Evolutionary conservation across 2,888 invertebrate species (phyloP).

Genomic region (Tetanocera ferruginea): DNA sequence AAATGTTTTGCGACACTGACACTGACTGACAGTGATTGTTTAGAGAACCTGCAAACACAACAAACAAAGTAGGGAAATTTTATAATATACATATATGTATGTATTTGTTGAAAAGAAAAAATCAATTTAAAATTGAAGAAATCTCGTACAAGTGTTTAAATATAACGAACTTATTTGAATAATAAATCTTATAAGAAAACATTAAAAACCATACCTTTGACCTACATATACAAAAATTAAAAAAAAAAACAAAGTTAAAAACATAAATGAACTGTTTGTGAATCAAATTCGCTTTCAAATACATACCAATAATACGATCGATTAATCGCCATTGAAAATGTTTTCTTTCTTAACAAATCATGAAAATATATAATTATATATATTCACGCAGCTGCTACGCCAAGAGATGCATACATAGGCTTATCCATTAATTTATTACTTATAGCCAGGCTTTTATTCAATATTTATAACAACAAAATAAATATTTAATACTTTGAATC

Average conservation of each 20-base stretch:
- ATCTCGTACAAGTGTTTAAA: neutral
- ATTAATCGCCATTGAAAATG: neutral
- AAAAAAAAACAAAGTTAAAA: neutral
- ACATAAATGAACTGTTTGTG: neutral
- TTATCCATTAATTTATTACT: conserved; percentile 10
- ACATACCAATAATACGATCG: neutral
- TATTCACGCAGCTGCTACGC: conserved; percentile 28
- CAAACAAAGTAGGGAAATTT: neutral
- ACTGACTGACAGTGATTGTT: neutral
- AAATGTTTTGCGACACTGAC: neutral
- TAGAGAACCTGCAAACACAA: neutral
- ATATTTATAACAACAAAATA: conserved; percentile 18
- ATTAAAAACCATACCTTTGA: neutral
- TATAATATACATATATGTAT: neutral
- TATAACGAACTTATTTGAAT: neutral
- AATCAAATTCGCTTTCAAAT: conserved; percentile 18
- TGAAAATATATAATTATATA: neutral
- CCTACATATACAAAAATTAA: neutral
- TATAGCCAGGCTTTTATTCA: conserved; percentile 19
- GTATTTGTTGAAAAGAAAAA: conserved; percentile 2
- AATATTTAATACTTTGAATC: conserved; percentile 9
- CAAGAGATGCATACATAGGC: conserved; percentile 22
- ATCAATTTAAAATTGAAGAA: neutral
- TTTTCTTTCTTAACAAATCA: neutral
- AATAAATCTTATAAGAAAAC: conserved; percentile 4